Base-by-base conservation (phyloP, 2,797 vertebrate genomes). In the Phalanger gymnotis region DNA sequence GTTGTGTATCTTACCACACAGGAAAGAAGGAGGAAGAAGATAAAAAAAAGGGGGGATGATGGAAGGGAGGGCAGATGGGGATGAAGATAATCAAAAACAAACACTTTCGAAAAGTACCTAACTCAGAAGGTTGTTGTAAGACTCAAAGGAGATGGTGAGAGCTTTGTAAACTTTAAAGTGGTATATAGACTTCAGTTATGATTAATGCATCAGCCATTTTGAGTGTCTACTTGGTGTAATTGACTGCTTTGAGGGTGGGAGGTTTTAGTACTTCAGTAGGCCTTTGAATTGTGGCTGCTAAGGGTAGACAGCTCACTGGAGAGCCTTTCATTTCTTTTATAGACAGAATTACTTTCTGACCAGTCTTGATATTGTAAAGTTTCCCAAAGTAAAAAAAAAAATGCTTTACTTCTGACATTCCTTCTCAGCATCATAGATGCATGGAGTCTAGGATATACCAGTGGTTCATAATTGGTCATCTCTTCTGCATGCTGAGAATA, bases 321-420 rank as follows among this genome's bases (percentile, higher is more conserved):
- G 10, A 91, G 61, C 28, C 40, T 81, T 53, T 52, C 51, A 40
- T 27, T 81, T 81, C 40, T 92, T 92, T 54, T 2, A 47, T 52
- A 94, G 91, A 94, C 58, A 92, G 56, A 94, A 58, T 90, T 93
- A 51, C 66, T 93, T 93, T 90, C 16, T 93, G 57, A 90, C 51
- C 7, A 93, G n/a, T 53, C 30, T 4, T 56, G 51, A 7, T 53
- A 34, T 90, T 94, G 25, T 91, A 56, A 14, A 40, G 11, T 56
- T 55, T 91, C 40, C n/a, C 40, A 87, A 87, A 51, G 16, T 55
- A 4, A 91, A 91, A 92, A 52, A 92, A 81, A 92, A 90, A 61
- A n/a, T 9, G 27, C 22, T 90, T 92, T 93, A 19, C 54, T 92
- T 93, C 28, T 28, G 52, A 52, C 22, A 9, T 31, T 92, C 28